Percentiles rank a stretch among this genome's conserved stretches.
Evolutionary conservation across 1,140 invertebrate genomes (phyloP).

Genomic region (Brachionus calyciflorus): DNA sequence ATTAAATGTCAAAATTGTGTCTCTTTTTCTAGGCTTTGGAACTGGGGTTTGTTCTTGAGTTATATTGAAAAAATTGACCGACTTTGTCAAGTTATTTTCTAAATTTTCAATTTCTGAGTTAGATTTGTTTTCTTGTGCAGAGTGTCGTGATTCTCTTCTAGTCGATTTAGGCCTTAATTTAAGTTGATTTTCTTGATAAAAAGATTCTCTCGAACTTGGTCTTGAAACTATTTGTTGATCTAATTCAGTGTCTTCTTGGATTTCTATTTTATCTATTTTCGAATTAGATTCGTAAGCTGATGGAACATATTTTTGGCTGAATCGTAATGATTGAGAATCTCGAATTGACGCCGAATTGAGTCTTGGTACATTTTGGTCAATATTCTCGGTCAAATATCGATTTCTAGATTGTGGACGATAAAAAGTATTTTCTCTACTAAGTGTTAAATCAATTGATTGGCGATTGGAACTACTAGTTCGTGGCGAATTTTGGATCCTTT

Average conservation of each 20-base stretch:
- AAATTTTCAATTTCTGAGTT: neutral
- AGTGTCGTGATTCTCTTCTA: neutral
- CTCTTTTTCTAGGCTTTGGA: constrained; percentile 18
- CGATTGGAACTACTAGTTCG: neutral
- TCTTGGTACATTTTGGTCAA: constrained; percentile 16
- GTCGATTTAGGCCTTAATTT: neutral
- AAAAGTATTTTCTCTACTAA: neutral
- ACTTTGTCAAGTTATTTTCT: constrained; percentile 19
- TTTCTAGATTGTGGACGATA: constrained; percentile 3
- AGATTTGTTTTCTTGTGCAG: neutral
- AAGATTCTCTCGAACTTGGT: constrained; percentile 19
- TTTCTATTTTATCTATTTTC: neutral
- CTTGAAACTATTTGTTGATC: neutral
- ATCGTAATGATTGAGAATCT: constrained; percentile 7
- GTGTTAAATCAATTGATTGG: constrained; percentile 26
- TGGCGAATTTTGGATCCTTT: neutral
- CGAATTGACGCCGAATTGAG: neutral
- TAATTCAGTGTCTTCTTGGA: neutral
- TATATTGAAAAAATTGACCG: constrained; percentile 8
- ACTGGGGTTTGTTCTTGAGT: neutral
- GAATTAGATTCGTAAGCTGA: neutral
- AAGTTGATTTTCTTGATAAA: neutral
- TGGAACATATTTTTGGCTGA: constrained; percentile 16
- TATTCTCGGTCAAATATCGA: neutral
- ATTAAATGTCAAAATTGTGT: neutral